These are phyloP conservation scores for Ophioninae sp. DNA, from an alignment of 2,888 invertebrate genomes.

Conservation along the genomic window DNA sequence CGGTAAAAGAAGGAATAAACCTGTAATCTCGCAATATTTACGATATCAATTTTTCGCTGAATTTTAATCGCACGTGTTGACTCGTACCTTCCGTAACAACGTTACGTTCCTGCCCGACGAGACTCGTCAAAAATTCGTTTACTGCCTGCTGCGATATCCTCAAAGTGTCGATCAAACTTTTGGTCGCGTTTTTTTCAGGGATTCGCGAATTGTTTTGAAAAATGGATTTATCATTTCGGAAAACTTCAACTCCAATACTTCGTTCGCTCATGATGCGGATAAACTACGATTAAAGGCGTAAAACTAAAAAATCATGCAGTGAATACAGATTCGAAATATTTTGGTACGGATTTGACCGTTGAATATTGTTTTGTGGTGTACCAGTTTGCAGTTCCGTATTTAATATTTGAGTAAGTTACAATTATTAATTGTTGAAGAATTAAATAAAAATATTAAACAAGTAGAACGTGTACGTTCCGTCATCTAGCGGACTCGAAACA, in stretches of 20 bases:
- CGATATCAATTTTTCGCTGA: slow-evolving; percentile 19
- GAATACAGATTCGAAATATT: neutral
- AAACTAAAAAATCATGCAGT: neutral
- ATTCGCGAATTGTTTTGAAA: slow-evolving; percentile 45
- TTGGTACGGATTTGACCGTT: neutral
- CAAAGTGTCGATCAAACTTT: slow-evolving; percentile 67
- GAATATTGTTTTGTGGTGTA: neutral
- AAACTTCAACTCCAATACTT: slow-evolving; percentile 51
- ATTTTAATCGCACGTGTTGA: slow-evolving; percentile 8
- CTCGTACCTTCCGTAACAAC: slow-evolving; percentile 56
- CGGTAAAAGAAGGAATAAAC: slow-evolving; percentile 28
- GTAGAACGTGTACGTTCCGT: neutral
- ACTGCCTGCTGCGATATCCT: slow-evolving; percentile 69
- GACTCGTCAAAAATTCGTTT: slow-evolving; percentile 73
- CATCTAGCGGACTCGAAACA: neutral
- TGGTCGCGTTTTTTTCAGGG: slow-evolving; percentile 58
- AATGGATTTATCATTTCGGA: slow-evolving; percentile 47
- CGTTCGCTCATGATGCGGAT: slow-evolving; percentile 38
- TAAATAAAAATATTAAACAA: neutral
- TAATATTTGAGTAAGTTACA: neutral
- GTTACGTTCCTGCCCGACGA: slow-evolving; percentile 65
- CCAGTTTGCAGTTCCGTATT: neutral
- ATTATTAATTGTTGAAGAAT: neutral
- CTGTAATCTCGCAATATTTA: slow-evolving; percentile 18
- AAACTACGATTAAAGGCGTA: neutral